These are phyloP conservation scores for Lacanobia oleracea DNA, from an alignment of 2,888 invertebrate genomes.

Conservation along the genomic window DNA sequence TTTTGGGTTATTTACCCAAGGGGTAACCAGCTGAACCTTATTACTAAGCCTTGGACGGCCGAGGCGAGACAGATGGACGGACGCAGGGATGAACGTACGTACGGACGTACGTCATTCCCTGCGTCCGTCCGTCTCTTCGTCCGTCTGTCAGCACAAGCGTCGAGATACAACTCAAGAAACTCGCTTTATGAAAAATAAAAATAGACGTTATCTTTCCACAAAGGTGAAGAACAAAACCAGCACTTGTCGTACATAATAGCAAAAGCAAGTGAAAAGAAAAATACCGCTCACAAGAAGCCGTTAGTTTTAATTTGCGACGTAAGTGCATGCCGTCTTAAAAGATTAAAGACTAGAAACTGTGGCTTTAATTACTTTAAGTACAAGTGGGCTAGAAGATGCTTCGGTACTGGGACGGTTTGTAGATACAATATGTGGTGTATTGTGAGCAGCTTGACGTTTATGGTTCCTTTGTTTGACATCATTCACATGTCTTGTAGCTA, in stretches of 20 bases:
- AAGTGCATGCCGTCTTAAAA: conserved; percentile 61
- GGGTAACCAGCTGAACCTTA: no score
- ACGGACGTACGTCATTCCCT: no score
- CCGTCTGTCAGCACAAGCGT: no score
- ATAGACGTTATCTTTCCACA: not conserved
- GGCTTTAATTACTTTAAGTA: conserved; percentile 52
- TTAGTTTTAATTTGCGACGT: conserved; percentile 61
- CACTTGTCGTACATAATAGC: conserved; percentile 18
- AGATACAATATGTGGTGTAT: not conserved
- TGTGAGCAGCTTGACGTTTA: not conserved
- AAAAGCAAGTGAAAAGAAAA: conserved; percentile 38
- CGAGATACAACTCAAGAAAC: not conserved
- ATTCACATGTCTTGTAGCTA: not conserved
- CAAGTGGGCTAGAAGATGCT: conserved; percentile 29
- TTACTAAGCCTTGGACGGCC: no score
- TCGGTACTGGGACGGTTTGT: conserved; percentile 4
- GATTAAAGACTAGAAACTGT: conserved; percentile 53
- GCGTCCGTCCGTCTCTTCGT: no score
- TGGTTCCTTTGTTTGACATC: not conserved
- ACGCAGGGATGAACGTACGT: no score
- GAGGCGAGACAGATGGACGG: no score
- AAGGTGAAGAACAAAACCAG: conserved; percentile 7
- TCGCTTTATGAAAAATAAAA: not conserved
- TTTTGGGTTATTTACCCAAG: no score
- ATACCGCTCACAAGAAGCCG: conserved; percentile 26